Evolutionary conservation across 2,113 vertebrate species (phyloP), one percentile per base, ranked within the genome.

Genomic region (Excalfactoria chinensis): DNA sequence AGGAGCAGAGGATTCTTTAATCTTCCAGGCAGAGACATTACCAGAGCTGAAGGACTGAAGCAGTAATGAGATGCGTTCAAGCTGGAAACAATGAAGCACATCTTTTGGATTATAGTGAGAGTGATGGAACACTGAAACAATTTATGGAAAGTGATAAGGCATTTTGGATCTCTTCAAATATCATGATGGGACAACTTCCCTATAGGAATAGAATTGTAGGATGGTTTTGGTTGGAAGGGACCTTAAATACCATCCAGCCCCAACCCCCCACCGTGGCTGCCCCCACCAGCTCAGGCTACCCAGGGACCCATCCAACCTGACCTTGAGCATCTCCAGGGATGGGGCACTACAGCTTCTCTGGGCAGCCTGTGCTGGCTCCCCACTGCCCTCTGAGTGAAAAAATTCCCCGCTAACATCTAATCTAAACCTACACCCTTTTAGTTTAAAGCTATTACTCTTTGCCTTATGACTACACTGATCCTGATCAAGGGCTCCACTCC

Each of bases 31-130:
- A 11, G 13, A 70, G 56, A 4, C 18, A 0, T 17, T 16, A 43
- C 23, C 25, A 51, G 56, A 67, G 20, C 9, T 6, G 5, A 35
- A 74, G n/a, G 43, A 13, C 44, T 51, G 66, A 63, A 49, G 22
- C 32, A 46, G 40, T 46, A 86, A 20, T 3, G 19, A 11, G 72
- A 3, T 13, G 30, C 51, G 51, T 58, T 34, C 40, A 28, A 48
- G 1, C 43, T 69, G 59, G 46, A 34, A 46, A 28, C 40, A 64
- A 11, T 12, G 6, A 49, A 78, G 32, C 15, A 3, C 7, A 3
- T 59, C 6, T 37, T 25, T 41, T 9, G 4, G 40, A n/a, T n/a
- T 78, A 13, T 44, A 0, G 0, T 25, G 20, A 28, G 8, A 14
- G 5, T n/a, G 22, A 9, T 13, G 28, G 60, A 82, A 63, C 67